Evolutionary conservation across 2,113 vertebrate species (phyloP), one percentile per base, ranked within the genome.

Genomic region (Zingel zingel): DNA sequence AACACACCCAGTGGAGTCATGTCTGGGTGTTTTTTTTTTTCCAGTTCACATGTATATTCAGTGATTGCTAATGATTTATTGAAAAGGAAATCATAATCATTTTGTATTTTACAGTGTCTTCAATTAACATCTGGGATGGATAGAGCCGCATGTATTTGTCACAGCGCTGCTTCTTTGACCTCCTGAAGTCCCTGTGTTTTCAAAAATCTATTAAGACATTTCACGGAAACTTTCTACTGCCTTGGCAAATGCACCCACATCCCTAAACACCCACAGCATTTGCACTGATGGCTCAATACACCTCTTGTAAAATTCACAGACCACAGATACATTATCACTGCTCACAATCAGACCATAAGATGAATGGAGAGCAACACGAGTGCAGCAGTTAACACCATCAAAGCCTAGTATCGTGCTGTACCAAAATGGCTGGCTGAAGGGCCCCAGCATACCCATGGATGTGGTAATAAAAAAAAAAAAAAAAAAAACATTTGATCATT

Each of bases 401-500:
- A 70, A 77, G 73, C 76, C 61, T 16, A 27, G 47, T 21, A n/a
- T 57, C 45, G 43, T 63, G 71, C 33, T 64, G 58, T 36, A 36
- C 30, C n/a, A 58, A 69, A 62, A 76, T 15, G 61, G 6, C 63
- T 65, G 33, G 67, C 21, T 71, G 36, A 71, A 63, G 63, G 54
- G 45, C 39, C 62, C 23, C 13, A 16, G 64, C n/a, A 15, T 48
- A 63, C 48, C 19, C 30, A 6, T 36, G 51, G 23, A 72, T 73
- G 65, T 82, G 61, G 30, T 69, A 81, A 86, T 86, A 87, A 82
- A 74, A 85, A 70, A 79, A 58, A n/a, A 54, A n/a, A 0, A 81
- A 74, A 82, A 70, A 79, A 58, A n/a, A 58, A 19, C 0, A 4
- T 88, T 85, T 87, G 77, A 90, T 83, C 80, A 61, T 2, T n/a